Conservation (phyloP, 2,113 vertebrate species). For the Podarcis raffonei region DNA sequence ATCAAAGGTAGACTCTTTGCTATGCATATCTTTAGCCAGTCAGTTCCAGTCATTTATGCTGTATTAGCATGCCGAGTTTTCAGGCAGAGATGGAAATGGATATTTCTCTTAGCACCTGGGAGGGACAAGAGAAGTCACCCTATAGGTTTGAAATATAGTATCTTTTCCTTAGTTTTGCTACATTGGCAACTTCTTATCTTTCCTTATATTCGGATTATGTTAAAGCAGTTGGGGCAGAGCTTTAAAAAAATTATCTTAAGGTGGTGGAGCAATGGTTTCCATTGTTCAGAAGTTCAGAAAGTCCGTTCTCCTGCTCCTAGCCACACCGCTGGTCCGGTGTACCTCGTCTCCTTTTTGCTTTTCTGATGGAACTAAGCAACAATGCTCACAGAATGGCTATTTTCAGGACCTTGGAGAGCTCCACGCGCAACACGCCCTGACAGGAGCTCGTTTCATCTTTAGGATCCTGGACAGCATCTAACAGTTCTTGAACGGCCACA, state of each 20-base stretch:
- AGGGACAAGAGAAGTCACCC: not conserved
- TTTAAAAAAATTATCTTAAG: not conserved
- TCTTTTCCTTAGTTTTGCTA: not conserved
- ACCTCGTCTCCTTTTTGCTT: not conserved
- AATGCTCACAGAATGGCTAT: not conserved
- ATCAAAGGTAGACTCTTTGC: not conserved
- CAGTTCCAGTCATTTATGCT: not conserved
- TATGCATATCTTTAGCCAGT: not conserved
- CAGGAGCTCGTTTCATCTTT: not conserved
- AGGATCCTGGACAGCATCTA: conserved; percentile 5
- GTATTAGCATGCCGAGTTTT: not conserved
- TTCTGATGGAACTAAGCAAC: not conserved
- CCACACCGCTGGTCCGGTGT: not conserved
- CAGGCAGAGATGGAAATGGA: not conserved
- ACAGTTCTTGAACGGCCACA: fast-evolving
- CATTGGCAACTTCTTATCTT: not conserved
- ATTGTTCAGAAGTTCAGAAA: not conserved
- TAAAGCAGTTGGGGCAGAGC: not conserved
- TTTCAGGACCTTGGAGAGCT: conserved; percentile 10
- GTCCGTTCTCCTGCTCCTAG: not conserved
- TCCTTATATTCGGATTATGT: not conserved
- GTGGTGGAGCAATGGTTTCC: not conserved
- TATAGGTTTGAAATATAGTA: not conserved
- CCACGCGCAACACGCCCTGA: fast-evolving
- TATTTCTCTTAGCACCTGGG: not conserved